phyloP scores from a whole-genome alignment of 2,888 invertebrate genomes.

The Ormyrus rosae region DNA sequence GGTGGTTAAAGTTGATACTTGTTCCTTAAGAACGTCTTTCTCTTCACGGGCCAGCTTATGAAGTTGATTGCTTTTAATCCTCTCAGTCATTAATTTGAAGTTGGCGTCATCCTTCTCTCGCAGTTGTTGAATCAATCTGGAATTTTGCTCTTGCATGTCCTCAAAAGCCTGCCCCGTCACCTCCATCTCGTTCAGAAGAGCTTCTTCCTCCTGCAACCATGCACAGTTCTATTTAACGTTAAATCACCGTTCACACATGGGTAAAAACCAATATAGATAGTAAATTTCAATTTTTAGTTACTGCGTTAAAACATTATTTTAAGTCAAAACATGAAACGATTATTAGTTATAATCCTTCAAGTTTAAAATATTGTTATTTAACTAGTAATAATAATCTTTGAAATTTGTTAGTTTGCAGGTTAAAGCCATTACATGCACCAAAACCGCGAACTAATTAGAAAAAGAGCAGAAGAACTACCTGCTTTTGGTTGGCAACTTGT shows the following conservation, averaged over 20 bases:
- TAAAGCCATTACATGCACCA: constrained; percentile 64
- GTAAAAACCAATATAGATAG: constrained; percentile 58
- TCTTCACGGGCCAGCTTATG: constrained; percentile 96
- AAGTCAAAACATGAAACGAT: neutral
- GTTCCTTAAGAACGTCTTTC: constrained; percentile 92
- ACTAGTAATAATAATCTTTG: constrained; percentile 6
- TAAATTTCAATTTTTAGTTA: constrained; percentile 53
- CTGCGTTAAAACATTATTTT: constrained; percentile 51
- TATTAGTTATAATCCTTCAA: neutral
- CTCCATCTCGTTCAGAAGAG: constrained; percentile 98
- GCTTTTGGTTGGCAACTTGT: constrained; percentile 91
- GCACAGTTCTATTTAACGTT: constrained; percentile 74
- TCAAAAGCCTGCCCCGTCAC: constrained; percentile 99
- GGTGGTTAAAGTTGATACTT: constrained; percentile 86
- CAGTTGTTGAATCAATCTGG: constrained; percentile 94
- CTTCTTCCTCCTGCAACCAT: constrained; percentile 90
- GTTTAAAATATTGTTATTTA: neutral
- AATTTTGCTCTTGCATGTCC: constrained; percentile 99
- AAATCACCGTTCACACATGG: constrained; percentile 63
- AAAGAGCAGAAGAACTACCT: constrained; percentile 75
- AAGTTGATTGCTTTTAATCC: constrained; percentile 96
- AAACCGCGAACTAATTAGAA: constrained; percentile 43
- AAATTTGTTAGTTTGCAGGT: constrained; percentile 63
- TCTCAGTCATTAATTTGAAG: constrained; percentile 98
- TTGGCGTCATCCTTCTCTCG: constrained; percentile 98